phyloP scores from a whole-genome alignment of 1,140 invertebrate genomes.

The Drosophila grimshawi region DNA sequence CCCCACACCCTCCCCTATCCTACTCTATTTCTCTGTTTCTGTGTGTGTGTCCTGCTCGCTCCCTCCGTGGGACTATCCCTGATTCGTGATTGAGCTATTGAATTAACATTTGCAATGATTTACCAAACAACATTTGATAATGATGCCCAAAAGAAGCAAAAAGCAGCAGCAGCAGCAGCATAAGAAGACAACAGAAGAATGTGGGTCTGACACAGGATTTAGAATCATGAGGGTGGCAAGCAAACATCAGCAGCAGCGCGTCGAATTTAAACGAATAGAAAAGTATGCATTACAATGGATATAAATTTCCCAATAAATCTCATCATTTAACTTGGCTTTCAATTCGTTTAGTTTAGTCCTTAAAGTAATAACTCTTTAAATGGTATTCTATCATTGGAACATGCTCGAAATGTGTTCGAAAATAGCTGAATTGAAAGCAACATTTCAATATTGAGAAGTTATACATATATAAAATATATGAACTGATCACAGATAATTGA shows the following conservation, averaged over 20 bases:
- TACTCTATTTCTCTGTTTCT: not conserved
- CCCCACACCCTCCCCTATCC: not conserved
- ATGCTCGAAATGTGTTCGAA: no score
- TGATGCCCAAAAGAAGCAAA: conserved; percentile 42
- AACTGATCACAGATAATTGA: no score
- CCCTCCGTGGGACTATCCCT: conserved; percentile 17
- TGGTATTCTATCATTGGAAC: not conserved
- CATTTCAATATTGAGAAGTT: no score
- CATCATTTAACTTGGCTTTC: conserved; percentile 4
- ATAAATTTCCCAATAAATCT: conserved; percentile 18
- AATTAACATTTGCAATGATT: conserved; percentile 83
- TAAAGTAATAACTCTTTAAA: not conserved
- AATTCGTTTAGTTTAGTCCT: not conserved
- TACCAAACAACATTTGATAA: conserved; percentile 78
- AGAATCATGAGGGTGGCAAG: conserved; percentile 7
- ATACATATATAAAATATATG: no score
- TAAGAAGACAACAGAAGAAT: conserved; percentile 6
- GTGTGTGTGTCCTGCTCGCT: not conserved
- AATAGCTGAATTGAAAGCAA: no score
- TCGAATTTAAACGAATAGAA: conserved; percentile 9
- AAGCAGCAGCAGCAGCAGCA: not conserved
- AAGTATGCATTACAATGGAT: conserved; percentile 12
- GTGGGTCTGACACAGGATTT: conserved; percentile 34
- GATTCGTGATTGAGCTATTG: conserved; percentile 76
- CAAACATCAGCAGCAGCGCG: not conserved